These are phyloP conservation scores for Spilosoma lubricipeda DNA, from an alignment of 2,888 invertebrate species.

Conservation along the genomic window DNA sequence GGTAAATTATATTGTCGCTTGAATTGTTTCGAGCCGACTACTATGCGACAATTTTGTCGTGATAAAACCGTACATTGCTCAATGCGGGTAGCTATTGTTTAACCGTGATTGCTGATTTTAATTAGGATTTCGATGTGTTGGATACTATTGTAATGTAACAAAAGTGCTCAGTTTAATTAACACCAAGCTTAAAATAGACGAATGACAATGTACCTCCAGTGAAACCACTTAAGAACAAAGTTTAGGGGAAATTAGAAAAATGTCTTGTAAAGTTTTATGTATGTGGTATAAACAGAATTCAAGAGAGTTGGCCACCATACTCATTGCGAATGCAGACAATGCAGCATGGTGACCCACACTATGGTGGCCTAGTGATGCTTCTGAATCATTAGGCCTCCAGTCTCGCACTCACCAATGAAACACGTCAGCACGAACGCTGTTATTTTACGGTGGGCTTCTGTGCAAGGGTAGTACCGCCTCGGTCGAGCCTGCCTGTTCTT, in stretches of 20 bases:
- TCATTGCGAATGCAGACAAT: too few species aligned
- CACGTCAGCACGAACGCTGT: too few species aligned
- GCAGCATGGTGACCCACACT: too few species aligned
- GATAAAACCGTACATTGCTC: constrained; percentile 59
- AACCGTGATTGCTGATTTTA: constrained; percentile 58
- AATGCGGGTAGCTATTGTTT: constrained; percentile 63
- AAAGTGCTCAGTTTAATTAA: constrained; percentile 21
- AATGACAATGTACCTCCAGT: neutral
- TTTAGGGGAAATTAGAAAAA: neutral
- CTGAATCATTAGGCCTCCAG: too few species aligned
- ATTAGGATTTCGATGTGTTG: constrained; percentile 53
- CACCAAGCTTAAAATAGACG: neutral
- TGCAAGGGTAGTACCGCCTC: too few species aligned
- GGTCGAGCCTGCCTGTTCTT: too few species aligned
- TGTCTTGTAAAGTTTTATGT: too few species aligned
- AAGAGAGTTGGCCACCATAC: too few species aligned
- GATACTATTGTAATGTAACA: constrained; percentile 25
- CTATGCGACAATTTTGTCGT: constrained; percentile 49
- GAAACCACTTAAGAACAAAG: neutral
- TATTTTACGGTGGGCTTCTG: too few species aligned
- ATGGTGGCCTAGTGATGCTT: too few species aligned
- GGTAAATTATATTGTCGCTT: constrained; percentile 56
- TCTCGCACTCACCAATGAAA: too few species aligned
- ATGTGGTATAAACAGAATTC: too few species aligned
- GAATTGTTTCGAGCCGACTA: constrained; percentile 65